A percentile compares a stretch with the other conserved stretches of the same genome.
These are phyloP conservation scores for Nipponia nippon DNA, from an alignment of 2,113 vertebrate genomes.

Conservation along the genomic window DNA sequence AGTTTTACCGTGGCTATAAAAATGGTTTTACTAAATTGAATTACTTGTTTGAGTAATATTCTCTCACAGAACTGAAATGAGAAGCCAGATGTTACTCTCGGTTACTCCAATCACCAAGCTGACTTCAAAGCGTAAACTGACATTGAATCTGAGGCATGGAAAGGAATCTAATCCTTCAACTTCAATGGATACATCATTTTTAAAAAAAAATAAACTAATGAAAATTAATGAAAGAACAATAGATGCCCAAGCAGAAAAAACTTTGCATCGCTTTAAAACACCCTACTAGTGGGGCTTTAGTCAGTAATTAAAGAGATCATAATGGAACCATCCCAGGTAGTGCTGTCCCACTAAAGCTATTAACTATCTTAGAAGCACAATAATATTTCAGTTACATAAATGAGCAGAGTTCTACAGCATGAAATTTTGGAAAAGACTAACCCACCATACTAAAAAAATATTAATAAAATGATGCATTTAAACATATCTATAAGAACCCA, in stretches of 20 bases:
- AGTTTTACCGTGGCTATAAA: neutral
- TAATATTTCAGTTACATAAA: neutral
- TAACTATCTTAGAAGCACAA: neutral
- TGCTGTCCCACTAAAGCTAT: accelerated
- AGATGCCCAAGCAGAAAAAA: neutral
- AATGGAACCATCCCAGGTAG: neutral
- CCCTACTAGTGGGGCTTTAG: neutral
- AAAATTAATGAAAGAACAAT: neutral
- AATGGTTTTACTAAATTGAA: neutral
- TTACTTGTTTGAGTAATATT: neutral
- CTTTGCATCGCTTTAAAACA: neutral
- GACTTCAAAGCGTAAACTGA: neutral
- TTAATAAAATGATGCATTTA: neutral
- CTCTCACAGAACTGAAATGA: neutral
- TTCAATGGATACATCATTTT: neutral
- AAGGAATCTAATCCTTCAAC: neutral
- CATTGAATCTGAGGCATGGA: neutral
- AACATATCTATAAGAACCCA: neutral
- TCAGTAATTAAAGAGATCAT: neutral
- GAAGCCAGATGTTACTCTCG: neutral
- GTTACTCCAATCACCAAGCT: neutral
- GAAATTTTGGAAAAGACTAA: neutral
- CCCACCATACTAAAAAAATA: neutral
- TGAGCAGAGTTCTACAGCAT: neutral
- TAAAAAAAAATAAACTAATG: neutral